Evolutionary conservation across 2,888 invertebrate species (phyloP).

Genomic region (Tetragonisca angustula): DNA sequence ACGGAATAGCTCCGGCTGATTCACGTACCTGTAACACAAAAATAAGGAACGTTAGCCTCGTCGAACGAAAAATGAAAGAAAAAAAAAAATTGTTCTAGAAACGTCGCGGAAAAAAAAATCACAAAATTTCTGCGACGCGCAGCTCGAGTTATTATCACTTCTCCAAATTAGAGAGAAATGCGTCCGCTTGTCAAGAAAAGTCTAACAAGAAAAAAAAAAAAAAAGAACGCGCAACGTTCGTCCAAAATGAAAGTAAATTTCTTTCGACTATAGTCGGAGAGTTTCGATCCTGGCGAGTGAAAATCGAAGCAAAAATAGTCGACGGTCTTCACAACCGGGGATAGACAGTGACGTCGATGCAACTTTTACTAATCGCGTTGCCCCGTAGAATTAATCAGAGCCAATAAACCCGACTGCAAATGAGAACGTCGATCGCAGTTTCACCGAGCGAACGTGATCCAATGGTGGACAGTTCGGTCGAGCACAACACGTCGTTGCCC

Average conservation of each 20-base stretch:
- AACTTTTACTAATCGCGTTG: not conserved
- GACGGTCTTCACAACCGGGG: not conserved
- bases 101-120: not conserved
- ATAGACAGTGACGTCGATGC: not conserved
- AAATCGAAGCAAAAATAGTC: not conserved
- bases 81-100: not conserved
- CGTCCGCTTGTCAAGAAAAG: not conserved
- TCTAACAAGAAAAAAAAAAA: not conserved
- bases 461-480: conserved; percentile 38
- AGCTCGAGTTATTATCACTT: not conserved
- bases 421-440: conserved; percentile 44
- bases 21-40: conserved; percentile 75
- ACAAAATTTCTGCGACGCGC: not conserved
- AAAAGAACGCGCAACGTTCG: too few species aligned
- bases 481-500: conserved; percentile 52
- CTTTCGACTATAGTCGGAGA: too few species aligned
- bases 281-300: not conserved
- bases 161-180: not conserved
- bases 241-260: not conserved
- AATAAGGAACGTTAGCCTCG: conserved; percentile 33
- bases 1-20: conserved; percentile 32
- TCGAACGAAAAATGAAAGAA: not conserved
- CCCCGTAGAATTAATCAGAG: conserved; percentile 43
- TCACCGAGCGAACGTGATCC: conserved; percentile 47
- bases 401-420: conserved; percentile 23